A percentile compares a stretch with the other conserved stretches of the same genome.
Evolutionary conservation across 2,113 vertebrate genomes (phyloP).

Genomic region (Spea multiplicata): DNA sequence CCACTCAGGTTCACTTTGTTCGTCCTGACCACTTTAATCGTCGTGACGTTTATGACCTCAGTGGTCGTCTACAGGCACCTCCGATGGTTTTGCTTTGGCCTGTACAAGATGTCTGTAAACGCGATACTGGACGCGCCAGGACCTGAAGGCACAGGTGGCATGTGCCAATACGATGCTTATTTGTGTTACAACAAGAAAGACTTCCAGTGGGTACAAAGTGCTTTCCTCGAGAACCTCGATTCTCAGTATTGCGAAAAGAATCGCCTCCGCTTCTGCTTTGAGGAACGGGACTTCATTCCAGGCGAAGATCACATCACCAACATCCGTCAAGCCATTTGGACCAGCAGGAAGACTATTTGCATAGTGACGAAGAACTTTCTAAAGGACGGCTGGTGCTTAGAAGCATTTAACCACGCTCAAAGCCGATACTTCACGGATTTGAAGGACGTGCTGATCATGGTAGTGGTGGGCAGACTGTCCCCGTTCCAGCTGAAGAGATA

Average conservation of each 20-base stretch:
- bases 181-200: conserved; percentile 81
- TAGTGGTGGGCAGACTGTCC: conserved; percentile 80
- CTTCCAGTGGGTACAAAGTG: conserved; percentile 81
- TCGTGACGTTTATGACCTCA: conserved; percentile 47
- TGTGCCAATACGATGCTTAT: conserved; percentile 73
- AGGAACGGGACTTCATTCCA: conserved; percentile 86
- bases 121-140: conserved; percentile 53
- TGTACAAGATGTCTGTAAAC: conserved; percentile 65
- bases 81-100: conserved; percentile 68
- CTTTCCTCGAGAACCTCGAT: conserved; percentile 77
- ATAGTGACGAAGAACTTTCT: conserved; percentile 84
- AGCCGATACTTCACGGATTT: conserved; percentile 72
- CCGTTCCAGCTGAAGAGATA: conserved; percentile 80
- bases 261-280: conserved; percentile 78
- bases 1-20: conserved; percentile 67
- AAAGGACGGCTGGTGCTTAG: conserved; percentile 86
- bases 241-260: conserved; percentile 76
- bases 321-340: conserved; percentile 79
- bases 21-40: conserved; percentile 49
- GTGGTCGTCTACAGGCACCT: conserved; percentile 58
- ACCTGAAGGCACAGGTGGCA: neutral
- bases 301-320: conserved; percentile 80
- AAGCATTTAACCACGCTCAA: conserved; percentile 83
- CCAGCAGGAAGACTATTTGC: conserved; percentile 80
- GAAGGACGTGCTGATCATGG: conserved; percentile 70